Base-by-base conservation (phyloP, 1,140 invertebrate genomes). In the Drosophila kohkoa region DNA sequence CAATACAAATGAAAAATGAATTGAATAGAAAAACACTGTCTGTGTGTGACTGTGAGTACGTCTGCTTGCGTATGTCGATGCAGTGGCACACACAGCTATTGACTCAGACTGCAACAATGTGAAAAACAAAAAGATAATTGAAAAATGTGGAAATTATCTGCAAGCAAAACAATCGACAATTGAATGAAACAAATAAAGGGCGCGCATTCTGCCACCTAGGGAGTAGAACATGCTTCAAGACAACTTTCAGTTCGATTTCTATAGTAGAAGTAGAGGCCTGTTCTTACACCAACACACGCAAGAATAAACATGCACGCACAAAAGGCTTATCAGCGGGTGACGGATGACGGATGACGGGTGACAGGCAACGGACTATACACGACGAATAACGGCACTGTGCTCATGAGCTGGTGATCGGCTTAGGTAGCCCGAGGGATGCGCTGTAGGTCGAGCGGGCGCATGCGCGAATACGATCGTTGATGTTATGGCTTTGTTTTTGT, bases 401-500 rank as follows among this genome's bases (percentile, higher is more conserved):
- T 25, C 20, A 25, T 3, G 20, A 25, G 20, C 20, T 3, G 20
- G 20, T 25, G 20, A 38, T 2, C 3, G 1, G 43, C 45, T 57
- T 62, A 68, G 49, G 60, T 63, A 51, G 46, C 30, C 43, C 32
- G n/a, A 69, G 30, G 13, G 35, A 10, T 11, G 35, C 35, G 10
- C 32, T 38, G 25, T 35, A 13, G 30, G 52, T 28, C 30, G 30
- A 20, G 32, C 10, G 10, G 30, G 43, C 45, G 57, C 51, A 45
- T 41, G 58, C 45, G 45, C 49, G 52, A 66, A 66, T 54, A 48
- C 49, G 58, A 69, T 20, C 5, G 16, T 5, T 62, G 60, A 77
- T 73, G 89, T 89, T 88, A 88, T 75, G 85, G 57, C 52, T 15
- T 85, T 89, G 85, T 89, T 89, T 81, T 68, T 55, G 71, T 85